phyloP scores from a whole-genome alignment of 2,797 vertebrate genomes.

The Schizopygopsis pylzovi region DNA sequence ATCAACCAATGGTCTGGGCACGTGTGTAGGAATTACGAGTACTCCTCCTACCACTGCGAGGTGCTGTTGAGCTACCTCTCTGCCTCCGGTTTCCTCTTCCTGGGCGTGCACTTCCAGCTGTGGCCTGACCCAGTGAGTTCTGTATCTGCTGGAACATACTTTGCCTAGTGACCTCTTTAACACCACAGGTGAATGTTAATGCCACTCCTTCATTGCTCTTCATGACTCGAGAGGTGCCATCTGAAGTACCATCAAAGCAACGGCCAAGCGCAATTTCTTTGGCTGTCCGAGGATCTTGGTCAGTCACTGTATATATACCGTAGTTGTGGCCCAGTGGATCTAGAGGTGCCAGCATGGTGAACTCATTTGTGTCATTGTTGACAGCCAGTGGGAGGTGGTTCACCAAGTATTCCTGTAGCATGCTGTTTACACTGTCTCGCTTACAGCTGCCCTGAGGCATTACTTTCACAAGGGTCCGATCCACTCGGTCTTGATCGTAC shows the following conservation, averaged over 20 bases:
- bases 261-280: conserved; percentile 97
- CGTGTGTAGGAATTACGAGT: conserved; percentile 68
- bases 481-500: conserved; percentile 93
- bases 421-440: conserved; percentile 87
- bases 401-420: conserved; percentile 96
- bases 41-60: conserved; percentile 71
- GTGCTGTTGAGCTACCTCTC: conserved; percentile 64
- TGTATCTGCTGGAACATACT: conserved; percentile 89
- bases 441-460: conserved; percentile 94
- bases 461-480: conserved; percentile 93
- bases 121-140: conserved; percentile 70
- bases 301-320: conserved; percentile 96
- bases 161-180: conserved; percentile 81
- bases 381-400: conserved; percentile 95
- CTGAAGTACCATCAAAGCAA: conserved; percentile 95
- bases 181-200: conserved; percentile 88
- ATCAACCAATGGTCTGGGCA: conserved; percentile 50
- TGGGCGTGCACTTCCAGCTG: conserved; percentile 72
- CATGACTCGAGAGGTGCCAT: conserved; percentile 92
- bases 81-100: conserved; percentile 72
- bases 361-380: conserved; percentile 95
- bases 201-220: conserved; percentile 90
- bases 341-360: conserved; percentile 96
- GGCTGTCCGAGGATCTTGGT: conserved; percentile 93
- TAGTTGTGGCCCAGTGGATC: conserved; percentile 98